Evolutionary conservation across 2,113 vertebrate species (phyloP).

Genomic region (Spilogale gracilis): DNA sequence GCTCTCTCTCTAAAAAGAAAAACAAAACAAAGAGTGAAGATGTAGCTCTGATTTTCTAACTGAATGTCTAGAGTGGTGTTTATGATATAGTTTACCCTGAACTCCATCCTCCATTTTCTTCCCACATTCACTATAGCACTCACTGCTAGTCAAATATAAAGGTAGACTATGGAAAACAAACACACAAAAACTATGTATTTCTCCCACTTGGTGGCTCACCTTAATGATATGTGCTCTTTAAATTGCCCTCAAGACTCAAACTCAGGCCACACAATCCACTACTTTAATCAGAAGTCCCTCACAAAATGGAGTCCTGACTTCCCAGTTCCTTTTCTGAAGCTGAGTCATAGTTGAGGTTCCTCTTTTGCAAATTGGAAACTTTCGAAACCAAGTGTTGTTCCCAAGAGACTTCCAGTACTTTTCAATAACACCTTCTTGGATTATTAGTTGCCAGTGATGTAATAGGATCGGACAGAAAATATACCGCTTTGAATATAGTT

Average conservation of each 20-base stretch:
- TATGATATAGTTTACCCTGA: background rate
- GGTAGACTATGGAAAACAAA: background rate
- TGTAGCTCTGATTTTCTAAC: background rate
- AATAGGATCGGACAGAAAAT: background rate
- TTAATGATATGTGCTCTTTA: background rate
- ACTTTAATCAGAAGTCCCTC: background rate
- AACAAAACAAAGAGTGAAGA: background rate
- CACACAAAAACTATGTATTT: background rate
- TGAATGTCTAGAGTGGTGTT: background rate
- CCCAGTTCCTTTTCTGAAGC: background rate
- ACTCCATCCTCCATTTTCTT: background rate
- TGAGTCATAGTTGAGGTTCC: background rate
- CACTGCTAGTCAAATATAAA: background rate
- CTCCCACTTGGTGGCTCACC: background rate
- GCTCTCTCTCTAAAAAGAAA: background rate
- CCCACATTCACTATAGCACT: background rate
- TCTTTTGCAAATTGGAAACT: background rate
- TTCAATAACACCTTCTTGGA: background rate
- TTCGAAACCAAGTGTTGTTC: background rate
- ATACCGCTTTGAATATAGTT: conserved; percentile 30
- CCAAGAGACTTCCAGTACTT: background rate
- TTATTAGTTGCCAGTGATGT: background rate
- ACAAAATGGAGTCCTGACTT: background rate
- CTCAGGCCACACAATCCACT: background rate
- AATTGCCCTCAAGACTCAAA: background rate